phyloP scores from a whole-genome alignment of 1,140 invertebrate genomes.

The Zaprionus tsacasi region DNA sequence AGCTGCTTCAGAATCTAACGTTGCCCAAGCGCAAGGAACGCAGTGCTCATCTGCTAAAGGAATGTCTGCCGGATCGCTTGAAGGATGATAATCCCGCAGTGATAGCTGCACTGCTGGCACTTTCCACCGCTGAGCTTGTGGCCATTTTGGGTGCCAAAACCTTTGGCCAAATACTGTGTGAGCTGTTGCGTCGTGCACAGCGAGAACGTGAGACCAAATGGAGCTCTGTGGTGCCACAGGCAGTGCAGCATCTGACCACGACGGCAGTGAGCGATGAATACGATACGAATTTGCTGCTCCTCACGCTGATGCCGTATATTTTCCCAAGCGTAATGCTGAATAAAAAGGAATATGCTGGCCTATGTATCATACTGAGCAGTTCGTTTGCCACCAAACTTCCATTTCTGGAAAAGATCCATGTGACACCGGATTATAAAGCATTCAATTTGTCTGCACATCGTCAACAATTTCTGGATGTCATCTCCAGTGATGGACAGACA shows the following conservation, averaged over 20 bases:
- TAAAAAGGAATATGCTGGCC: constrained; percentile 28
- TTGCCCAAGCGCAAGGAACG: constrained; percentile 64
- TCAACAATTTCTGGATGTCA: constrained; percentile 68
- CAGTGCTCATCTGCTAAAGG: constrained; percentile 86
- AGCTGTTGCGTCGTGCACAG: constrained; percentile 67
- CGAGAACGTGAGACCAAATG: constrained; percentile 66
- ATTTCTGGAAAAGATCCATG: constrained; percentile 53
- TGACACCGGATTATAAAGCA: constrained; percentile 1
- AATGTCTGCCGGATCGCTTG: constrained; percentile 86
- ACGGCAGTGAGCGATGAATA: constrained; percentile 43
- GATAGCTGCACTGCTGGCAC: constrained; percentile 85
- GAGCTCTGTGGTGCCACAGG: constrained; percentile 76
- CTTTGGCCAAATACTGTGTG: constrained; percentile 69
- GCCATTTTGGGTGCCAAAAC: constrained; percentile 77
- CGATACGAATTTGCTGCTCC: constrained; percentile 69
- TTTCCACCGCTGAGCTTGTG: constrained; percentile 82
- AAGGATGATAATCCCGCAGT: constrained; percentile 86
- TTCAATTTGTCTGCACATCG: constrained; percentile 60
- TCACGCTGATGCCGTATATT: constrained; percentile 71
- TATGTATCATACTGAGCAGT: constrained; percentile 56
- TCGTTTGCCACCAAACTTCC: constrained; percentile 51
- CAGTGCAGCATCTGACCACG: constrained; percentile 81
- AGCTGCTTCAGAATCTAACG: constrained; percentile 85
- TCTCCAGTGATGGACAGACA: constrained; percentile 48
- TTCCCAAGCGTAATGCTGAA: constrained; percentile 50